phyloP scores from a whole-genome alignment of 2,888 invertebrate species.

The Ormyrus thymus region DNA sequence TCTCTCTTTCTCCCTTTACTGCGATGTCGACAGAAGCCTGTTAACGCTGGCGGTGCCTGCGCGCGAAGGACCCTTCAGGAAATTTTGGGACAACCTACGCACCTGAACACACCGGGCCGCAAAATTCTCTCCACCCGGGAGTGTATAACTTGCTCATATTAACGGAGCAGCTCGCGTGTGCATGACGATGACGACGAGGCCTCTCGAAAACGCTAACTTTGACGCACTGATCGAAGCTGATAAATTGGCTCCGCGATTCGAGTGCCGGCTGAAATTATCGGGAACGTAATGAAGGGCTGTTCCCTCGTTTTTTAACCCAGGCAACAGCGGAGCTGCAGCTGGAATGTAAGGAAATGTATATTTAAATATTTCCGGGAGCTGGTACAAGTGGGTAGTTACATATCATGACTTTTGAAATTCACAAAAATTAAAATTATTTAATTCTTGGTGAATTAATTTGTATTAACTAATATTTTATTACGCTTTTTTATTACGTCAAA shows the following conservation, averaged over 20 bases:
- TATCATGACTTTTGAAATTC: too few species aligned
- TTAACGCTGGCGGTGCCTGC: constrained; percentile 28
- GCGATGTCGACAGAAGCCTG: constrained; percentile 26
- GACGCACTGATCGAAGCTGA: neutral
- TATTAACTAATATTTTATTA: too few species aligned
- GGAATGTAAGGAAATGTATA: too few species aligned
- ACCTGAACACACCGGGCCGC: neutral
- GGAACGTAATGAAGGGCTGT: constrained; percentile 21
- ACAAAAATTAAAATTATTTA: too few species aligned
- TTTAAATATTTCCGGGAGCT: too few species aligned
- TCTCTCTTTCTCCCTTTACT: constrained; percentile 15
- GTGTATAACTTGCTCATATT: constrained; percentile 42
- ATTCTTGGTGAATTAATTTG: too few species aligned
- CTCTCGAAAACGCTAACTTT: neutral
- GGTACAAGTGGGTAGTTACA: too few species aligned
- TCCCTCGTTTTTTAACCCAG: neutral
- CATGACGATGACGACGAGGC: constrained; percentile 27
- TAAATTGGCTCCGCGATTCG: neutral
- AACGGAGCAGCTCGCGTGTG: constrained; percentile 44
- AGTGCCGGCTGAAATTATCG: constrained; percentile 19
- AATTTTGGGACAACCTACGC: constrained; percentile 42
- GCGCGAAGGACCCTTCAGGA: constrained; percentile 40
- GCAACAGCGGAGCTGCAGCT: too few species aligned
- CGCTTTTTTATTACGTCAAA: too few species aligned
- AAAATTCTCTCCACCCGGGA: constrained; percentile 23